A percentile compares a stretch with the other conserved stretches of the same genome.
Evolutionary conservation across 2,888 invertebrate genomes (phyloP).

Genomic region (Brachycybe producta): DNA sequence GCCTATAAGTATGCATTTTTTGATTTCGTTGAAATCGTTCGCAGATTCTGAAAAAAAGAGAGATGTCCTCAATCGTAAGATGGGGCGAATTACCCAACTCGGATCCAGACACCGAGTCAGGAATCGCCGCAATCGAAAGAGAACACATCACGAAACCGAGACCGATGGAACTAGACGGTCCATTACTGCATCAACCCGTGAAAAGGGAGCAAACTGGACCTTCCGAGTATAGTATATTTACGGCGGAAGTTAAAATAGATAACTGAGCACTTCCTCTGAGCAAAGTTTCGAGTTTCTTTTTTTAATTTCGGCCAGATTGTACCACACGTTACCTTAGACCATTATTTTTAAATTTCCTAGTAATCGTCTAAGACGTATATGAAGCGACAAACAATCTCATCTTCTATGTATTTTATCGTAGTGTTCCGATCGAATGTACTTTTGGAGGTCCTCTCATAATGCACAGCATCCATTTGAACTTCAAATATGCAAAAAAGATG

Average conservation of each 20-base stretch:
- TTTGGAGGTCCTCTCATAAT: conserved; percentile 7
- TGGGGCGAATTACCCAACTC: conserved; percentile 33
- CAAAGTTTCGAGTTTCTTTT: too few relatives aligned
- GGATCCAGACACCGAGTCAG: conserved; percentile 30
- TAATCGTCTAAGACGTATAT: too few relatives aligned
- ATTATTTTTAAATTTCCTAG: too few relatives aligned
- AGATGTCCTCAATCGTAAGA: conserved; percentile 10
- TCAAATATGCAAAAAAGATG: conserved; percentile 12
- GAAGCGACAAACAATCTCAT: too few relatives aligned
- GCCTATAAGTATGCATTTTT: too few relatives aligned
- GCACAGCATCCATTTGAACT: conserved; percentile 13
- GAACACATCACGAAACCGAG: conserved; percentile 33
- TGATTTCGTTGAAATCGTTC: too few relatives aligned
- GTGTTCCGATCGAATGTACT: conserved; percentile 7
- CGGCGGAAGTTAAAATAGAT: too few relatives aligned
- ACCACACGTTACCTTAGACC: too few relatives aligned
- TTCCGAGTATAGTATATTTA: conserved; percentile 26
- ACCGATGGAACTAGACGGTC: conserved; percentile 32
- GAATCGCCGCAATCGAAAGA: conserved; percentile 31
- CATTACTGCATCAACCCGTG: conserved; percentile 32
- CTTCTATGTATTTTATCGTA: too few relatives aligned
- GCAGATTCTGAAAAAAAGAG: too few relatives aligned
- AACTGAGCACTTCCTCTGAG: too few relatives aligned
- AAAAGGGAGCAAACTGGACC: conserved; percentile 29
- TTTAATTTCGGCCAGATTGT: too few relatives aligned